Evolutionary conservation across 1,140 invertebrate genomes (phyloP).

Genomic region (Caerostris darwini): DNA sequence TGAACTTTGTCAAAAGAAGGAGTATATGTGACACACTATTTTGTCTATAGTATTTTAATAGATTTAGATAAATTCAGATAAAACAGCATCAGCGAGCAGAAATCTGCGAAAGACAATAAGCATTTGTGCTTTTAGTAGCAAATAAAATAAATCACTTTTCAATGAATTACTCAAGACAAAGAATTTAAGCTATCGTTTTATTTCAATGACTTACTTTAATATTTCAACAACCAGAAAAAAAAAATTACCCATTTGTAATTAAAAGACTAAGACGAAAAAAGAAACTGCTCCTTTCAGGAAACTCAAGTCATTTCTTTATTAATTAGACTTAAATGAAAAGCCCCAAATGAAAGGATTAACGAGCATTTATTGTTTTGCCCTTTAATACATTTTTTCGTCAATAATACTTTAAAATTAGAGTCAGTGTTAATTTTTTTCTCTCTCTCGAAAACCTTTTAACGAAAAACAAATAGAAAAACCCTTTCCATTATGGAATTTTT

Average conservation of each 20-base stretch:
- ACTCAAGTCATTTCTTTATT: constrained; percentile 14
- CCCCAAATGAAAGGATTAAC: too few species aligned
- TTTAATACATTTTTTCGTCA: neutral
- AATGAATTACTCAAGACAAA: too few species aligned
- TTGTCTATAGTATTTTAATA: too few species aligned
- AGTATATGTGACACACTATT: too few species aligned
- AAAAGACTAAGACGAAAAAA: neutral
- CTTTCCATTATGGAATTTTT: constrained; percentile 1
- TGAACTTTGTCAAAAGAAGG: too few species aligned
- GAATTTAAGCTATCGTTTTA: too few species aligned
- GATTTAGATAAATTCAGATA: too few species aligned
- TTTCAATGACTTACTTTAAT: neutral
- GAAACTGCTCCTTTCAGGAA: neutral
- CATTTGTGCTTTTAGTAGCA: too few species aligned
- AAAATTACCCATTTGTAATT: neutral
- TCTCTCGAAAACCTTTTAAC: constrained; percentile 44
- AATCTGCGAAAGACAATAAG: too few species aligned
- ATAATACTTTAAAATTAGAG: neutral
- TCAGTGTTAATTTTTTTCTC: constrained; percentile 51
- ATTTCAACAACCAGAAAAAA: neutral
- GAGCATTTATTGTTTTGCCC: constrained; percentile 40
- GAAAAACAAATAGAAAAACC: constrained; percentile 53
- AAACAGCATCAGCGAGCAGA: too few species aligned
- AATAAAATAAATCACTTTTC: too few species aligned
- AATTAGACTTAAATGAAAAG: constrained; percentile 43